Conservation (phyloP, 2,797 vertebrate genomes). For the Hirundo rustica region DNA sequence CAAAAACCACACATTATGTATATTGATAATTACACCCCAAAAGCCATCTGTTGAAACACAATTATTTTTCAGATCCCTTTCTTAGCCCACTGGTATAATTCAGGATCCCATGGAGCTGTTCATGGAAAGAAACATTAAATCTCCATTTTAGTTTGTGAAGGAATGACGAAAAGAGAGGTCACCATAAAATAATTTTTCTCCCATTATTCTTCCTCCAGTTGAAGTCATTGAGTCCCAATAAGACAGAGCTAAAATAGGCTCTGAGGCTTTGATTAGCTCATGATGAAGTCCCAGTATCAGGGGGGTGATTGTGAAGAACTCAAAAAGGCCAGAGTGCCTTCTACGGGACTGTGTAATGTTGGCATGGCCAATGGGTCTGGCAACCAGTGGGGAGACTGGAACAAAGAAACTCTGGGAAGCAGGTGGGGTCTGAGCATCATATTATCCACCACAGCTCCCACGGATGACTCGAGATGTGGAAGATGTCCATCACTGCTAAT, state of each 20-base stretch:
- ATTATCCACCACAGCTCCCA: neutral
- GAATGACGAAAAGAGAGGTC: neutral
- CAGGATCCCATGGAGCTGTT: neutral
- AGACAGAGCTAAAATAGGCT: neutral
- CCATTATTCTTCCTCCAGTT: neutral
- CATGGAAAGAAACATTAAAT: neutral
- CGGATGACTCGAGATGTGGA: rapidly evolving
- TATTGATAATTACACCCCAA: conserved; percentile 7
- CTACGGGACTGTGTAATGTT: neutral
- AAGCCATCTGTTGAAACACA: neutral
- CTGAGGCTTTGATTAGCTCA: neutral
- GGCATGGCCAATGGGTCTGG: neutral
- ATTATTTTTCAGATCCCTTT: neutral
- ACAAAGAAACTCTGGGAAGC: neutral
- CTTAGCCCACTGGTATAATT: neutral
- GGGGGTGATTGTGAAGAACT: neutral
- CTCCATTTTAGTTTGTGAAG: neutral
- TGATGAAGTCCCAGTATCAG: neutral
- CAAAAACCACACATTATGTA: neutral
- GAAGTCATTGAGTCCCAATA: rapidly evolving
- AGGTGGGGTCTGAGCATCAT: neutral
- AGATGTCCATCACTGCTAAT: neutral
- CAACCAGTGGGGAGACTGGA: neutral
- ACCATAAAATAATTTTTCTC: neutral
- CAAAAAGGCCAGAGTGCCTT: neutral